Evolutionary conservation across 2,797 vertebrate genomes (phyloP).

Genomic region (Distichodus sexfasciatus): DNA sequence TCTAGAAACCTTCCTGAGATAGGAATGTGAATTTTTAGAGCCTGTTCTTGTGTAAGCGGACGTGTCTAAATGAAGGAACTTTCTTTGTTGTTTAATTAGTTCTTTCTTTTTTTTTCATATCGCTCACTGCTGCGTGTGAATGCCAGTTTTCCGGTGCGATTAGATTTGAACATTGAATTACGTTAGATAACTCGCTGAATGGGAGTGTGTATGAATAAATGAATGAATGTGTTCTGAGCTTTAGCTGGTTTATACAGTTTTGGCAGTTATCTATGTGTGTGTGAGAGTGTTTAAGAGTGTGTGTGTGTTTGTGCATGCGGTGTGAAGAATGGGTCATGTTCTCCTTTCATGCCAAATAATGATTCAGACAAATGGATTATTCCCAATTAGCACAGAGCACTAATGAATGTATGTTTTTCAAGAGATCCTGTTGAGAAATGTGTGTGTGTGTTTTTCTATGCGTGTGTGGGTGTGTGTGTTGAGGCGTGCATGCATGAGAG

Average conservation of each 20-base stretch:
- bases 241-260: not conserved
- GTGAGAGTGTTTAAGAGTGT: not conserved
- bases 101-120: too few relatives aligned
- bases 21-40: too few relatives aligned
- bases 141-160: too few relatives aligned
- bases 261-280: too few relatives aligned
- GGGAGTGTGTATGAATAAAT: not conserved
- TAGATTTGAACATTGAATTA: not conserved
- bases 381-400: conserved; percentile 70
- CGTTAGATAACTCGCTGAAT: not conserved
- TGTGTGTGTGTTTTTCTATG: conserved; percentile 57
- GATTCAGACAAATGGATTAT: conserved; percentile 58
- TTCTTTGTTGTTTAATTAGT: not conserved
- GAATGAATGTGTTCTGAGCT: not conserved
- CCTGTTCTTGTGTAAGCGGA: too few relatives aligned
- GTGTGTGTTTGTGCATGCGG: not conserved
- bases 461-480: too few relatives aligned
- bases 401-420: conserved; percentile 55
- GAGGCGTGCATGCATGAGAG: too few relatives aligned
- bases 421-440: conserved; percentile 47
- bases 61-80: too few relatives aligned
- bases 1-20: too few relatives aligned
- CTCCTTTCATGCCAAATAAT: not conserved
- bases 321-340: conserved; percentile 1
- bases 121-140: too few relatives aligned